Conservation (phyloP, 2,113 vertebrate genomes). For the Galeopterus variegatus region DNA sequence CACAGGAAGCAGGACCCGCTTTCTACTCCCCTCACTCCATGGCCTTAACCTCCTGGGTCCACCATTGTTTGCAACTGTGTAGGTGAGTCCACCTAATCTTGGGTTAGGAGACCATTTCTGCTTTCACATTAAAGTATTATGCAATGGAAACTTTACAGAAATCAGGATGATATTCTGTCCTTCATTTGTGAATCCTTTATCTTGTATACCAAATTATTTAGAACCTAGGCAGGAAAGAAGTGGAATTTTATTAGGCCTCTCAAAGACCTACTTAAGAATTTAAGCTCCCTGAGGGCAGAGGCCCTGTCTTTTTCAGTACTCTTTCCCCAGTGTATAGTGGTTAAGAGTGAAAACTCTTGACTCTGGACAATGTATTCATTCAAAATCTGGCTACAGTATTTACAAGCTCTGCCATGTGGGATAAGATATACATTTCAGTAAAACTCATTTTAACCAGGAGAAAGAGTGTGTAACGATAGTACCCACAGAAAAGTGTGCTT, state of each 20-base stretch:
- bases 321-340: not conserved
- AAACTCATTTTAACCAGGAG: not conserved
- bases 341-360: not conserved
- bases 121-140: not conserved
- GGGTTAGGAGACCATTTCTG: not conserved
- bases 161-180: not conserved
- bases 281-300: not conserved
- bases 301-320: not conserved
- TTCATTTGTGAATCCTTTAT: conserved; percentile 10
- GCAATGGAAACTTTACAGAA: not conserved
- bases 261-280: not conserved
- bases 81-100: not conserved
- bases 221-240: not conserved
- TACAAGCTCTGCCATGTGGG: not conserved
- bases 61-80: not conserved
- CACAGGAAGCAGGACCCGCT: not conserved
- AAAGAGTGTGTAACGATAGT: not conserved
- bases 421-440: not conserved
- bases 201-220: not conserved
- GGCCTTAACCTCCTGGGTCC: not conserved
- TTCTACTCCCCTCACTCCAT: not conserved
- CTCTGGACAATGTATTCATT: not conserved
- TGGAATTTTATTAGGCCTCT: not conserved
- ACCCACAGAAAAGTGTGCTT: not conserved
- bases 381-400: not conserved